Percentiles rank a stretch among this genome's conserved stretches.
These are phyloP conservation scores for Ispidina picta DNA, from an alignment of 2,797 vertebrate genomes.

Conservation along the genomic window DNA sequence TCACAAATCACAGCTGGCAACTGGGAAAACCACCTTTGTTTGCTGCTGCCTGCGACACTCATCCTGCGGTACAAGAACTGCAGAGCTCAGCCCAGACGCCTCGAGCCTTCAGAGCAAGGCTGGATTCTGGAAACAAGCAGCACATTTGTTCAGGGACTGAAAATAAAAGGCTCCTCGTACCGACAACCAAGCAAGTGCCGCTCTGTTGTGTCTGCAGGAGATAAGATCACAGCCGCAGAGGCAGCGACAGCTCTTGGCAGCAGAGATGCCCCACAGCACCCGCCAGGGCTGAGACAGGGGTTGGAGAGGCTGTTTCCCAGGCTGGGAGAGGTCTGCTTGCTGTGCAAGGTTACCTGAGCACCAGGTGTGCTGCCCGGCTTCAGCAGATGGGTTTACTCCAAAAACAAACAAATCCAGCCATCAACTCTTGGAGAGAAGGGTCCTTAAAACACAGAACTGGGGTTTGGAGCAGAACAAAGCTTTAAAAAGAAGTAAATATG, in stretches of 20 bases:
- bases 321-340: rapidly evolving
- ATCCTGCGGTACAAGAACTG: not conserved
- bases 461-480: not conserved
- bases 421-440: not conserved
- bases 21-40: not conserved
- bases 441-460: not conserved
- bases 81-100: not conserved
- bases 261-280: not conserved
- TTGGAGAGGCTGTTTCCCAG: not conserved
- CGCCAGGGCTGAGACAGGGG: not conserved
- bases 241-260: not conserved
- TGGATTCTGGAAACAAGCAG: not conserved
- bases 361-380: not conserved
- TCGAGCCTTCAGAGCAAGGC: not conserved
- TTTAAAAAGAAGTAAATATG: not conserved
- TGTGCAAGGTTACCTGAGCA: not conserved
- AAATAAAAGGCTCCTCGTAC: not conserved
- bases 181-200: not conserved
- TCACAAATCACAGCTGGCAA: not conserved
- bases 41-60: not conserved
- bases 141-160: rapidly evolving
- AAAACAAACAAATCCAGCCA: not conserved
- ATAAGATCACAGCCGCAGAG: not conserved
- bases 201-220: not conserved
- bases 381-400: not conserved